Base-by-base conservation (phyloP, 2,113 vertebrate species). In the Bufo bufo region DNA sequence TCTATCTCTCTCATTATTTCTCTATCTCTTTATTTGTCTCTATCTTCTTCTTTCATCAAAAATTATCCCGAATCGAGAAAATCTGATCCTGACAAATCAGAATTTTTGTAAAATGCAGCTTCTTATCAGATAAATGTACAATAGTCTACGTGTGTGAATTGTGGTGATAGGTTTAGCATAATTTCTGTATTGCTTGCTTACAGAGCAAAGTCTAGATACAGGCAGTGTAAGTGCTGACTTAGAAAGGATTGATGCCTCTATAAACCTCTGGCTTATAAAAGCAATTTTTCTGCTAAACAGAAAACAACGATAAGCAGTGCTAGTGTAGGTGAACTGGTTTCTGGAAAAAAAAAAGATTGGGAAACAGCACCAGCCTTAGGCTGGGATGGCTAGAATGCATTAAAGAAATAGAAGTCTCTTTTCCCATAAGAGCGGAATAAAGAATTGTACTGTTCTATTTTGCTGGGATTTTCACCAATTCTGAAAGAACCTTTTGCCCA, bases 281-380 rank as follows among this genome's bases (percentile, higher is more conserved):
- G 87, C 87, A 89, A 89, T 89, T 89, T 89, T 89, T 89, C 87
- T 89, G 87, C 87, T 89, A 84, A 89, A 89, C 87, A 89, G 87
- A 89, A 89, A 89, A 84, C 87, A 89, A 78, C 75, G 87, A 89
- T 89, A 89, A 89, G 87, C 87, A 84, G 56, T 89, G 81, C 81
- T 69, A 84, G 81, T 84, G 87, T 89, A 89, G 87, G 87, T 89
- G 87, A 89, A 89, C 81, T 84, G 87, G 87, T 89, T 89, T 89
- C 87, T 84, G 80, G 81, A 84, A 72, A 82, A 80, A 78, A 81
- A 82, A 84, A 71, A 77, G 81, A 89, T 78, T 84, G 87, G 87
- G 82, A 84, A 84, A 84, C 59, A 84, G 74, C 69, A 84, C 82
- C 87, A 89, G 87, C 87, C 87, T 89, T 78, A 89, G 87, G 87